Conservation (phyloP, 2,797 vertebrate species). For the Sebastes taczanowskii region DNA sequence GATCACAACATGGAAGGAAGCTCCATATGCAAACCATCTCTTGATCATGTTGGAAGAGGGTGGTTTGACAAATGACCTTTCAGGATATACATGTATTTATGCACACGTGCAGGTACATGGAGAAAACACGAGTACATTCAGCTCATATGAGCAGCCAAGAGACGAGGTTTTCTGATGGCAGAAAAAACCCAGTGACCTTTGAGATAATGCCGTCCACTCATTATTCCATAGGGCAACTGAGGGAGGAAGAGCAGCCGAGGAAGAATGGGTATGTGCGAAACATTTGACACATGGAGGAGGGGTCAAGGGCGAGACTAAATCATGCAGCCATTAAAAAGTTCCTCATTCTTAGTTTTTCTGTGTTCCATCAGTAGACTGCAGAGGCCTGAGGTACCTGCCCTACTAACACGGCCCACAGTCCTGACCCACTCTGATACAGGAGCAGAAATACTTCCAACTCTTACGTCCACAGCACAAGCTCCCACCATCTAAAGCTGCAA, state of each 20-base stretch:
- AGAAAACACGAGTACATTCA: background rate
- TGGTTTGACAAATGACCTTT: conserved; percentile 52
- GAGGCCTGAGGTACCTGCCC: background rate
- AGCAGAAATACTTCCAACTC: no score
- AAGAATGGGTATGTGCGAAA: background rate
- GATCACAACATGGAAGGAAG: conserved; percentile 12
- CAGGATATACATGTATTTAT: background rate
- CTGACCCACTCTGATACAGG: background rate
- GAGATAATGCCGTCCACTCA: conserved; percentile 57
- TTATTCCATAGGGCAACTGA: conserved; percentile 43
- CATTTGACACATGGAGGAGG: background rate
- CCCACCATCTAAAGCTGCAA: background rate
- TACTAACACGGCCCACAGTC: background rate
- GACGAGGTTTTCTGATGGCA: conserved; percentile 15
- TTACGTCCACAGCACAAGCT: no score
- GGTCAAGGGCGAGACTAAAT: conserved; percentile 52
- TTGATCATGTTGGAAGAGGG: conserved; percentile 1
- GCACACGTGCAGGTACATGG: background rate
- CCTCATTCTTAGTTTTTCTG: conserved; percentile 3
- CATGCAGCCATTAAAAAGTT: conserved; percentile 26
- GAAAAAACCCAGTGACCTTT: conserved; percentile 70
- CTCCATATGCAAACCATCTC: conserved; percentile 19
- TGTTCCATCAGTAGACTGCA: background rate
- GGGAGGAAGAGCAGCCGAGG: background rate
- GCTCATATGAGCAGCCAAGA: background rate